These are phyloP conservation scores for Cephus rjabovi DNA, from an alignment of 2,888 invertebrate species.

Conservation along the genomic window DNA sequence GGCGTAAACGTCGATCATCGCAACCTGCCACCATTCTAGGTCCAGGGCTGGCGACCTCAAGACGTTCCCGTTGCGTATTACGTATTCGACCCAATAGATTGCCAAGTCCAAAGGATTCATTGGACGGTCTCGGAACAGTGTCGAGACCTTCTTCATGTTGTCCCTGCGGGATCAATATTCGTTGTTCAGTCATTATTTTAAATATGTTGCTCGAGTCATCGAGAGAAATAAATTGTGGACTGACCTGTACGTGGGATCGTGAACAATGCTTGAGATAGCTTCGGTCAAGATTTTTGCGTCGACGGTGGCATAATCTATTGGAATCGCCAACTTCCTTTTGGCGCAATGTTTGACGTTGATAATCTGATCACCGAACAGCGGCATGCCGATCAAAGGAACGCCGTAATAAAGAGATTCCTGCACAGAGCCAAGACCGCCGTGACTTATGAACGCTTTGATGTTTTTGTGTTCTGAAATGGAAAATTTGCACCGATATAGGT, in stretches of 20 bases:
- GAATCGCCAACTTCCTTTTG: conserved; percentile 39
- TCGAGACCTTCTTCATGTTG: no score
- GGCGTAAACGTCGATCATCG: conserved; percentile 69
- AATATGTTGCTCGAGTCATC: no score
- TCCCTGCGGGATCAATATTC: no score
- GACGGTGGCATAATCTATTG: conserved; percentile 44
- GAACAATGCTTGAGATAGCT: conserved; percentile 59
- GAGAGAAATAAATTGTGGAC: background rate
- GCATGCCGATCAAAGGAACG: conserved; percentile 50
- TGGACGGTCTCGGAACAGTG: no score
- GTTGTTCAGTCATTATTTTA: no score
- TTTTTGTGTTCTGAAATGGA: conserved; percentile 42
- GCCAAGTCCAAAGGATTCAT: no score
- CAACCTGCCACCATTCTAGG: conserved; percentile 64
- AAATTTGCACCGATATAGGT: background rate
- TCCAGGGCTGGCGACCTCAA: conserved; percentile 64
- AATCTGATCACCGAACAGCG: conserved; percentile 51
- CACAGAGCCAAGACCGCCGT: conserved; percentile 48
- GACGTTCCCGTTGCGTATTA: conserved; percentile 46
- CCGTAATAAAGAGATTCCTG: conserved; percentile 46
- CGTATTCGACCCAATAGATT: no score
- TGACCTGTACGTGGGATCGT: conserved; percentile 60
- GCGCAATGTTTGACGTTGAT: conserved; percentile 43
- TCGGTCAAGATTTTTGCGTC: conserved; percentile 52
- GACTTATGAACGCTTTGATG: conserved; percentile 46